Evolutionary conservation across 37 sponge, comb jelly and placozoan species (phyloP), one percentile per base, ranked within the genome.

Genomic region (Amphimedon queenslandica): DNA sequence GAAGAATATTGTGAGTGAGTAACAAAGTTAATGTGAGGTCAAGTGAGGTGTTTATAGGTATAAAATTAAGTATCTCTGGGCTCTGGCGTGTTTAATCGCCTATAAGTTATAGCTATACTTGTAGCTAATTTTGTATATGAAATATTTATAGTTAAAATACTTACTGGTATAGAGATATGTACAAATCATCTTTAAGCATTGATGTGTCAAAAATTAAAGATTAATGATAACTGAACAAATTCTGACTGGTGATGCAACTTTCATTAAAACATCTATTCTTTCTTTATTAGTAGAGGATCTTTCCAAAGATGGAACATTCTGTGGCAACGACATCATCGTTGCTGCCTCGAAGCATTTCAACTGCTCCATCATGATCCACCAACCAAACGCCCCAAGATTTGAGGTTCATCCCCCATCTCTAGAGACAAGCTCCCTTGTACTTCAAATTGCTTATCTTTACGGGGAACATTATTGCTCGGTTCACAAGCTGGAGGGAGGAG

Each of bases 401-500:
- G 88, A 90, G 55, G 75, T 93, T 1, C 40, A n/a, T 5, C 75
- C 35, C 25, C 58, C 63, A 29, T 51, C 16, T 11, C 34, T 64
- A 38, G 43, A 20, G 57, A 29, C 37, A 25, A 23, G 57, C 36
- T 64, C 47, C 16, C 64, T 43, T 2, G 71, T 75, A 31, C 69
- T 85, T 1, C 91, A 90, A 74, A 71, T 90, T 58, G 86, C 91
- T 0, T 90, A 90, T 58, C 86, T 82, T 27, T 72, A 85, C 33
- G 82, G 78, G 4, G 91, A 90, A 38, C 91, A 90, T 64, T 90
- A 90, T 58, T 90, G 83, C 55, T 90, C 91, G 3, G 86, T 90
- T 28, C 43, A 56, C 32, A 73, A 78, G 5, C 37, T 69, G 55
- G n/a, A n/a, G n/a, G n/a, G n/a, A n/a, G n/a, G n/a, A n/a, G n/a